A percentile compares a stretch with the other conserved stretches of the same genome.
Evolutionary conservation across 2,797 vertebrate genomes (phyloP).

Genomic region (Sebastes steindachneri): DNA sequence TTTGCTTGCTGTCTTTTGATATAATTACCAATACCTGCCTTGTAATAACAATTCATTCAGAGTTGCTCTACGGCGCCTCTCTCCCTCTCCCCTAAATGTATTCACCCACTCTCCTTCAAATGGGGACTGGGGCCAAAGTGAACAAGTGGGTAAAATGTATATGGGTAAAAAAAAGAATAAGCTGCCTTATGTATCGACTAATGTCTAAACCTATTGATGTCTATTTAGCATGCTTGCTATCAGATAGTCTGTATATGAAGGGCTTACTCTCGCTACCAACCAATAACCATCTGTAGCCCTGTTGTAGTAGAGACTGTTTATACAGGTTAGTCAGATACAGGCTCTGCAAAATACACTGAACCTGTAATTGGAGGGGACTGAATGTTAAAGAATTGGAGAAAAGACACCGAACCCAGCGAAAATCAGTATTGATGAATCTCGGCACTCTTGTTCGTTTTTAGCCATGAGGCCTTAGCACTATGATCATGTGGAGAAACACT

Average conservation of each 20-base stretch:
- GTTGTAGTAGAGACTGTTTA: slow-evolving; percentile 42
- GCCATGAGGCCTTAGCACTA: slow-evolving; percentile 72
- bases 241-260: slow-evolving; percentile 49
- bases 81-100: slow-evolving; percentile 28
- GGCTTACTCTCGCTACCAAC: slow-evolving; percentile 53
- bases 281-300: slow-evolving; percentile 43
- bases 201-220: slow-evolving; percentile 20
- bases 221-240: slow-evolving; percentile 35
- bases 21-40: slow-evolving; percentile 78
- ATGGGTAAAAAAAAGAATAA: slow-evolving; percentile 13
- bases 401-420: slow-evolving; percentile 9
- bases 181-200: slow-evolving; percentile 65
- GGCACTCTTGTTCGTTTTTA: slow-evolving; percentile 41
- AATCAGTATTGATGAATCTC: slow-evolving; percentile 18
- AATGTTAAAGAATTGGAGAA: slow-evolving; percentile 53
- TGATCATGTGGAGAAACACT: slow-evolving; percentile 30
- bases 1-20: slow-evolving; percentile 66
- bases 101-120: slow-evolving; percentile 12
- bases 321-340: slow-evolving; percentile 31
- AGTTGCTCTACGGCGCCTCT: slow-evolving; percentile 54
- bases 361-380: slow-evolving; percentile 24
- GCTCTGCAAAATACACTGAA: slow-evolving; percentile 8
- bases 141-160: slow-evolving; percentile 32
- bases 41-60: slow-evolving; percentile 60
- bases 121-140: slow-evolving; percentile 53